Percentiles rank a stretch among this genome's conserved stretches.
Conservation (phyloP, 2,797 vertebrate species). For the Epinephelus awoara region DNA sequence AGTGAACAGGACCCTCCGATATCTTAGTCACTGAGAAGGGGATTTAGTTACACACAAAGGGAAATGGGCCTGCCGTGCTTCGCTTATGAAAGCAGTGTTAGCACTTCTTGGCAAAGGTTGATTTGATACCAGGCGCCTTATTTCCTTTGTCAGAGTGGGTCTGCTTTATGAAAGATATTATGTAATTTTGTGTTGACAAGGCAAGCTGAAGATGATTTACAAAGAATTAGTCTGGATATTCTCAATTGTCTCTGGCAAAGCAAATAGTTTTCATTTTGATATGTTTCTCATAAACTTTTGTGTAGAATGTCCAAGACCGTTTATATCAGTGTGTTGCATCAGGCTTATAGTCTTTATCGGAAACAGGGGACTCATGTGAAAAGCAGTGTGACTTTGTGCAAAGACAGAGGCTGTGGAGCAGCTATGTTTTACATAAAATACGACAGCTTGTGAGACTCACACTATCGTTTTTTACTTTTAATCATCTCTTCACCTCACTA, state of each 20-base stretch:
- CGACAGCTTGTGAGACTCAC: not conserved
- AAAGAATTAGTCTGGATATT: not conserved
- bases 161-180: conserved; percentile 31
- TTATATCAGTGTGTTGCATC: not conserved
- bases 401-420: not conserved
- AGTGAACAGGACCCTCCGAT: conserved; percentile 78
- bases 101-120: conserved; percentile 63
- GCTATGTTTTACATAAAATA: not conserved
- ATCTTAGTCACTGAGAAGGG: conserved; percentile 65
- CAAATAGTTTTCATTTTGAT: not conserved
- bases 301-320: conserved; percentile 7
- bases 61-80: conserved; percentile 65
- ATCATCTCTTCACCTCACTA: not conserved
- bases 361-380: not conserved
- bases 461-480: conserved; percentile 6
- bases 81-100: conserved; percentile 71
- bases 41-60: conserved; percentile 81
- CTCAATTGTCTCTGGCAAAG: not conserved
- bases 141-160: conserved; percentile 24
- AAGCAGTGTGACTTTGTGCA: not conserved
- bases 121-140: conserved; percentile 52
- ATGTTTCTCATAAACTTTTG: not conserved
- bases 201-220: not conserved
- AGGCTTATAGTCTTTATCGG: not conserved
- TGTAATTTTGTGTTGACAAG: conserved; percentile 14